A percentile compares a stretch with the other conserved stretches of the same genome.
These are phyloP conservation scores for Mesorhabditis belari DNA, from an alignment of 2,888 invertebrate species.

Conservation along the genomic window DNA sequence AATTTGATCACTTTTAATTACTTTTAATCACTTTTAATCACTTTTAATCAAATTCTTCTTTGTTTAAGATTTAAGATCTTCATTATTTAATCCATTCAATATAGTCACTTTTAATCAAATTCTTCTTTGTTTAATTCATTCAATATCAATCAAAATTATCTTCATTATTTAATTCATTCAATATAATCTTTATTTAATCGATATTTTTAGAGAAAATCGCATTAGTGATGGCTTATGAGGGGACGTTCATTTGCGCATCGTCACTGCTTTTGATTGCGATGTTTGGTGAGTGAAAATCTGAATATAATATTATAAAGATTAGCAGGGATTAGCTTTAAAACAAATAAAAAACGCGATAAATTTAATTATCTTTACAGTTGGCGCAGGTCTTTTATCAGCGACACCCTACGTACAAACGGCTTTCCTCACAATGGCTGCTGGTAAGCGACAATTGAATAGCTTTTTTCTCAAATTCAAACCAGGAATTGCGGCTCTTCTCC, in stretches of 20 bases:
- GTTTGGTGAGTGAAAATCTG: background rate
- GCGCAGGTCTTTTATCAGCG: background rate
- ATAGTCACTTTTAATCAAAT: constrained; percentile 15
- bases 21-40: background rate
- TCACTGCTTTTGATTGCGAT: background rate
- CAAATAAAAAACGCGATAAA: too few relatives aligned
- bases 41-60: constrained; percentile 22
- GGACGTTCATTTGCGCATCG: constrained; percentile 3
- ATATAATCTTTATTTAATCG: constrained; percentile 19
- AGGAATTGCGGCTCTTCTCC: constrained; percentile 18
- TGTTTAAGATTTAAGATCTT: too few relatives aligned
- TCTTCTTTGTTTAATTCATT: constrained; percentile 31
- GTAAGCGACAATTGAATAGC: constrained; percentile 5
- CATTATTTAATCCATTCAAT: background rate
- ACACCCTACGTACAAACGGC: background rate
- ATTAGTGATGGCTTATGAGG: constrained; percentile 49
- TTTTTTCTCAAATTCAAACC: constrained; percentile 14
- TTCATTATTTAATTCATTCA: constrained; percentile 36
- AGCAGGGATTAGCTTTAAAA: too few relatives aligned
- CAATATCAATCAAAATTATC: constrained; percentile 29
- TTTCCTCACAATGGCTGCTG: background rate
- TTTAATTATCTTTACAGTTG: too few relatives aligned
- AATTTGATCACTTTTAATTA: background rate
- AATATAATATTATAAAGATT: background rate
- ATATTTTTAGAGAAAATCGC: constrained; percentile 42